Conservation (phyloP, 2,888 invertebrate genomes). For the Phengaris alcon region DNA sequence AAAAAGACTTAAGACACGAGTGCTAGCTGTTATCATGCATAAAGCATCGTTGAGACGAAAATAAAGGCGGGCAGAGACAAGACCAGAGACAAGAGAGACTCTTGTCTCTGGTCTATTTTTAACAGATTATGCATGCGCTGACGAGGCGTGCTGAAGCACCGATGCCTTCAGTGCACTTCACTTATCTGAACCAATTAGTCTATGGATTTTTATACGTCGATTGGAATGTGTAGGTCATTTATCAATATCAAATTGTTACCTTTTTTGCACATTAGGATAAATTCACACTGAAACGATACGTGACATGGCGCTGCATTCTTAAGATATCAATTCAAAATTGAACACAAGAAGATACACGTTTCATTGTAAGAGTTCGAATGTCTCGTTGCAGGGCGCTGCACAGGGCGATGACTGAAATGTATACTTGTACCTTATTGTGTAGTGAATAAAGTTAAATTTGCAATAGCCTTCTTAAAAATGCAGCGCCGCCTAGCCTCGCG, state of each 20-base stretch:
- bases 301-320: too few relatives aligned
- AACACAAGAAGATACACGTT: too few relatives aligned
- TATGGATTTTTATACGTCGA: constrained; percentile 11
- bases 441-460: too few relatives aligned
- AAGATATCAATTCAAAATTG: too few relatives aligned
- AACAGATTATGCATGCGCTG: constrained; percentile 68
- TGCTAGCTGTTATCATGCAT: constrained; percentile 41
- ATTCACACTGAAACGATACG: too few relatives aligned
- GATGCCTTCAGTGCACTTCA: constrained; percentile 39
- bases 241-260: neutral
- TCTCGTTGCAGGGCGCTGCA: too few relatives aligned
- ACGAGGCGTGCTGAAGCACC: constrained; percentile 43
- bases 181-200: constrained; percentile 36
- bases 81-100: constrained; percentile 49
- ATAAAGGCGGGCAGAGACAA: constrained; percentile 45
- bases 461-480: too few relatives aligned
- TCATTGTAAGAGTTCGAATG: too few relatives aligned
- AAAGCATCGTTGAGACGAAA: constrained; percentile 51
- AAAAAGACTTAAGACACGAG: constrained; percentile 29
- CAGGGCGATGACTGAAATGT: too few relatives aligned
- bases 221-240: neutral
- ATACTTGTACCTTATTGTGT: too few relatives aligned
- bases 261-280: too few relatives aligned
- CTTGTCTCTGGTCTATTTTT: constrained; percentile 56
- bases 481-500: too few relatives aligned